These are phyloP conservation scores for Tympanuchus pallidicinctus DNA, from an alignment of 2,113 vertebrate species.

Conservation along the genomic window DNA sequence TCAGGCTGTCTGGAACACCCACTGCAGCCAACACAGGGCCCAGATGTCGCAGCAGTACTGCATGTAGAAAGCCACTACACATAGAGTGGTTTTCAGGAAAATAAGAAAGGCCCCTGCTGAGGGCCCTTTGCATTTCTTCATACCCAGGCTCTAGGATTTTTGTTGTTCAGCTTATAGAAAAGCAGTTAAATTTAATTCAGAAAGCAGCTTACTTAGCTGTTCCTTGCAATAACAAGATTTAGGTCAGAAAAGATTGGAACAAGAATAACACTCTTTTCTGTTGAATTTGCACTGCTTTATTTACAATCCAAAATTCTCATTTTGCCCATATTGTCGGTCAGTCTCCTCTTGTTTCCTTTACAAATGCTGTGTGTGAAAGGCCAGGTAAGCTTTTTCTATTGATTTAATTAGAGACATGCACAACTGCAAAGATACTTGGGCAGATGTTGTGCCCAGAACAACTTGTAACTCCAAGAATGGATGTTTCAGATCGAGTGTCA, in stretches of 20 bases:
- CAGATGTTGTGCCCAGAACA: conserved; percentile 1
- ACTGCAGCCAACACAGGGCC: background rate
- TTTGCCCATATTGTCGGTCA: background rate
- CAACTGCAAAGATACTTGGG: background rate
- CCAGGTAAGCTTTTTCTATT: background rate
- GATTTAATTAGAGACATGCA: conserved; percentile 23
- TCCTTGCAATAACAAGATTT: conserved; percentile 10
- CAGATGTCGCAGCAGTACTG: background rate
- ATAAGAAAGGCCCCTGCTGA: background rate
- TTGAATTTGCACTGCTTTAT: background rate
- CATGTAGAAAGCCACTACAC: accelerated
- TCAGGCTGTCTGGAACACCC: background rate
- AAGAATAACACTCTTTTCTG: background rate
- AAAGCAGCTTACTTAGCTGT: conserved; percentile 28
- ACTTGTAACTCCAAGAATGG: conserved; percentile 2
- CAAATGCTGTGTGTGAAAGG: background rate
- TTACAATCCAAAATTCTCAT: background rate
- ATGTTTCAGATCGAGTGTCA: background rate
- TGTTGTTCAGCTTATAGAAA: background rate
- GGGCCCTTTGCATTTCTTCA: background rate
- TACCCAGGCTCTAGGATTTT: background rate
- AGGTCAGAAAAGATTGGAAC: background rate
- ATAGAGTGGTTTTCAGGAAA: background rate
- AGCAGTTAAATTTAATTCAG: conserved; percentile 13
- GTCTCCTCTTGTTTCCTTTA: background rate